phyloP scores from a whole-genome alignment of 2,797 vertebrate genomes.

The Margarornis squamiger region DNA sequence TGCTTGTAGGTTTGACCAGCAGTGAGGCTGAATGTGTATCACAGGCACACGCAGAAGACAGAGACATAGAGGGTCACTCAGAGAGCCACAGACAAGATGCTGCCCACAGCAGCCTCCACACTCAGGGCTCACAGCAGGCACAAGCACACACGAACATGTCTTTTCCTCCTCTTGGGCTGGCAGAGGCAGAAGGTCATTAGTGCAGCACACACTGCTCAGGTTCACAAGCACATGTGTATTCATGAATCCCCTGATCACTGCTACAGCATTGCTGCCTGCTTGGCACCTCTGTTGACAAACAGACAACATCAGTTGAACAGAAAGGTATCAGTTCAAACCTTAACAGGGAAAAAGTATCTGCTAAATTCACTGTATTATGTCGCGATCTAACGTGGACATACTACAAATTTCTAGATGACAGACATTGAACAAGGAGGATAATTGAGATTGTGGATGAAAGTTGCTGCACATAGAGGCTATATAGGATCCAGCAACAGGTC shows the following conservation, averaged over 20 bases:
- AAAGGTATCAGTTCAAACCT: background rate
- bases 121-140: background rate
- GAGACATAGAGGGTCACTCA: background rate
- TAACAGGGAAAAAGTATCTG: background rate
- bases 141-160: accelerated
- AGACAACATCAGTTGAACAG: background rate
- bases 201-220: accelerated
- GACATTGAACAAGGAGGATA: background rate
- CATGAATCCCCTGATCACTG: accelerated
- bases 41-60: no score
- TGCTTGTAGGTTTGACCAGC: background rate
- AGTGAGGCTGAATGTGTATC: background rate
- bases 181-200: background rate
- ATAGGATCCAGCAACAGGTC: background rate
- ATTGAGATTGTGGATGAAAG: background rate
- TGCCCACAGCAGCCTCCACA: accelerated
- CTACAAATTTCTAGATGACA: background rate
- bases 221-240: accelerated
- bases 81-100: accelerated
- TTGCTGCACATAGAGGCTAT: background rate
- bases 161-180: background rate
- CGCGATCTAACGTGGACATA: background rate
- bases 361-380: background rate
- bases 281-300: background rate
- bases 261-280: accelerated